Base-by-base conservation (phyloP, 1,140 invertebrate species). In the Ips typographus region DNA sequence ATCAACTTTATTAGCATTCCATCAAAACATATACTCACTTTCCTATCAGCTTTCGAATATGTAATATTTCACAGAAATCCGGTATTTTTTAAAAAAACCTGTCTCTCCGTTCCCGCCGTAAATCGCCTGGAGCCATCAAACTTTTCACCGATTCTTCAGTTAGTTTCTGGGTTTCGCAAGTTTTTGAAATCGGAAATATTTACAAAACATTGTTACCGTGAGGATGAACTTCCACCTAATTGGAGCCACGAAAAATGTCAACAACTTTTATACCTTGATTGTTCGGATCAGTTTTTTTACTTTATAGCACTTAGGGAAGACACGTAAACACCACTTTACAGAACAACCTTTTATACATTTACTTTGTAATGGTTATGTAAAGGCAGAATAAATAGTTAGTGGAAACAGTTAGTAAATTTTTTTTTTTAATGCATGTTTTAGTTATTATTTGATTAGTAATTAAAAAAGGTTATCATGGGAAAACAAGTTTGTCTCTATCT, bases 161-260 rank as follows among this genome's bases (percentile, higher is more conserved):
- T 37, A 3, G 53, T 56, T 56, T 56, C 22, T 56, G 37, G 53
- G 3, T 56, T 56, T 56, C 38, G 2, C 22, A 7, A 56, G 53
- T 56, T 56, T 56, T 56, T 6, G 53, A 56, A 56, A 56, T 6
- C 36, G 53, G 38, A 56, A 56, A 36, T 22, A 56, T 56, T 38
- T 3, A 39, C 53, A 56, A 56, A 56, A 36, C 37, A 4, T 37
- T 55, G 52, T 55, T 38, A 56, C 53, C n/a, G n/a, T 56, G 0
- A 38, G 53, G 38, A 56, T 7, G 3, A 56, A 56, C 2, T 56
- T 56, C 37, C n/a, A 56, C 53, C 22, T 56, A 56, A 56, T 56
- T 56, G 53, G 53, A 37, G 53, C 53, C 6, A 49, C 7, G 44
- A 49, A 22, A 22, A 22, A 22, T 22, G 22, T 22, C 22, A 22